Evolutionary conservation across 2,113 vertebrate species (phyloP), one percentile per base, ranked within the genome.

Genomic region (Cettia cetti): DNA sequence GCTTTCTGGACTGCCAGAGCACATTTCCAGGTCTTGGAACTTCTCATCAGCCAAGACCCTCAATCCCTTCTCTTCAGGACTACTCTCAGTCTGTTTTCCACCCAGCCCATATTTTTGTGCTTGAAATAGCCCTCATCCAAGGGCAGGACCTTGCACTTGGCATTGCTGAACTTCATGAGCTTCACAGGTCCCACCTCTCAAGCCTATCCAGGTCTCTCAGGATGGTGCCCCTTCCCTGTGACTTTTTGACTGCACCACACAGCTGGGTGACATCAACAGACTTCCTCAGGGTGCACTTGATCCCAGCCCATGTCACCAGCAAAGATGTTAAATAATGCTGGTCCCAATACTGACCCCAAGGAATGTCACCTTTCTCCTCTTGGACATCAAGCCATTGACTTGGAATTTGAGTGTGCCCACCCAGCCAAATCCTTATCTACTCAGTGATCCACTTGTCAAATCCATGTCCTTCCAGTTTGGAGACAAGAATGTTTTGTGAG

Each of bases 351-450:
- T 13, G 23, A 63, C 22, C 23, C 31, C 16, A 16, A 37, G 61
- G 40, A 50, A 39, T 28, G 31, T 26, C 54, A 68, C 23, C 19
- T 35, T 35, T 68, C 27, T 61, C 27, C 10, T 21, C 14, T 13
- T 69, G 47, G 69, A 50, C 28, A 68, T 30, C 24, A 31, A 44
- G 19, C 22, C 20, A 37, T 26, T 68, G 47, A 59, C 30, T 42
- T n/a, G 31, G 45, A n/a, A 21, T 33, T 21, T 26, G 23, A 61
- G 31, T 37, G 54, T 0, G 0, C 56, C 61, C 27, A 81, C 11
- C 3, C 33, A 50, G 40, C 4, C 31, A 26, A 61, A 44, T 30
- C 42, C 35, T 61, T 44, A 61, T 6, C 76, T 47, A 47, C 6
- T 0, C 0, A 61, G 40, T 22, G 68, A 27, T 75, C 15, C 68